phyloP scores from a whole-genome alignment of 1,140 invertebrate species.

The Papilio polytes region DNA sequence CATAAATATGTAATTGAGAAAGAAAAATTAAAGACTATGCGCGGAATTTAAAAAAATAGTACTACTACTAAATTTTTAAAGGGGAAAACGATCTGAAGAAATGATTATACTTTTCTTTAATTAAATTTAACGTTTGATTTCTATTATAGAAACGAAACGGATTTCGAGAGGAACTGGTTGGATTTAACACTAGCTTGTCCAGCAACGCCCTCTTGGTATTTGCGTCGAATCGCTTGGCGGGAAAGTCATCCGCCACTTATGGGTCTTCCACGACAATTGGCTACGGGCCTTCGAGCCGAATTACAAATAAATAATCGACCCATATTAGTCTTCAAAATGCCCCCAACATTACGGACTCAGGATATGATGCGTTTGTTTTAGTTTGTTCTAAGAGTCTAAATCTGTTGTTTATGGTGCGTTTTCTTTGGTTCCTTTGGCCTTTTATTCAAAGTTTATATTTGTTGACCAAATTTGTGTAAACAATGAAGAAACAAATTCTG shows the following conservation, averaged over 20 bases:
- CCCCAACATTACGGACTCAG: constrained; percentile 47
- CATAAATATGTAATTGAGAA: too few relatives aligned
- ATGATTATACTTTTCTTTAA: background rate
- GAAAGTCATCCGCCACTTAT: constrained; percentile 55
- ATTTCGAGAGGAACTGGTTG: constrained; percentile 53
- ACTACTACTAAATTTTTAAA: background rate
- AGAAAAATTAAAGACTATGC: background rate
- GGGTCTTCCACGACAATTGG: constrained; percentile 58
- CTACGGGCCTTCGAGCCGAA: constrained; percentile 57
- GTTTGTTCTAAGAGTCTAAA: background rate
- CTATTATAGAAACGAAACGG: constrained; percentile 49
- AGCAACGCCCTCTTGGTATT: constrained; percentile 62
- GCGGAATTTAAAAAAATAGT: background rate
- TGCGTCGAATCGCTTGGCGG: constrained; percentile 63
- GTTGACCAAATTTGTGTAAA: background rate
- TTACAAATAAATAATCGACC: constrained; percentile 61
- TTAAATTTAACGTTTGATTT: background rate
- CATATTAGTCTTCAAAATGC: constrained; percentile 64
- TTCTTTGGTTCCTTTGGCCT: constrained; percentile 6
- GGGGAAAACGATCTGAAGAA: background rate
- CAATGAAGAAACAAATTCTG: constrained; percentile 7
- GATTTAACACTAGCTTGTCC: constrained; percentile 56
- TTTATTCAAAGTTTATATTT: background rate
- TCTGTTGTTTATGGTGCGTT: constrained; percentile 3
- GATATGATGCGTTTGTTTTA: constrained; percentile 46